Evolutionary conservation across 2,888 invertebrate species (phyloP).

Genomic region (Ennomos fuscantarius): DNA sequence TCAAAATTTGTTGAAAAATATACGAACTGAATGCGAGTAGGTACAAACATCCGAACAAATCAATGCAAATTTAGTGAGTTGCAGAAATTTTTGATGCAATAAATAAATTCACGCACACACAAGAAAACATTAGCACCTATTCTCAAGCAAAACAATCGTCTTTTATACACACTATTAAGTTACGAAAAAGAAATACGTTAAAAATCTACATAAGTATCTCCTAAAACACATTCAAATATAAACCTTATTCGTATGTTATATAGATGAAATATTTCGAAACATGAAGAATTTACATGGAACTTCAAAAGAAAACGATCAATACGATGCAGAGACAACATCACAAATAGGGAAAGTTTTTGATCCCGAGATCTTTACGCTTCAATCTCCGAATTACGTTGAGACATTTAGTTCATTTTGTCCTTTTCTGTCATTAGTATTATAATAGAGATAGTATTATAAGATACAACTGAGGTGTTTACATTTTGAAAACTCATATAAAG

Average conservation of each 20-base stretch:
- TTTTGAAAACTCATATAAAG: too few species aligned
- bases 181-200: conserved; percentile 57
- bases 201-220: conserved; percentile 45
- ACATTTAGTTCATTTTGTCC: conserved; percentile 1
- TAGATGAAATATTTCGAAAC: conserved; percentile 23
- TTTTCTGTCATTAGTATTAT: not conserved
- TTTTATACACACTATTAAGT: conserved; percentile 6
- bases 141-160: too few species aligned
- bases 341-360: conserved; percentile 29
- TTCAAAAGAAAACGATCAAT: conserved; percentile 60
- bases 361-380: conserved; percentile 19
- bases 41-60: too few species aligned
- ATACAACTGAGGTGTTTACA: too few species aligned
- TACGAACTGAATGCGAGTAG: too few species aligned
- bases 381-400: conserved; percentile 15
- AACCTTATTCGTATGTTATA: conserved; percentile 41
- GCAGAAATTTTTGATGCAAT: too few species aligned
- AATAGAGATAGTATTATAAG: too few species aligned
- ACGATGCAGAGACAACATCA: conserved; percentile 54
- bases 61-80: too few species aligned
- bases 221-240: conserved; percentile 31
- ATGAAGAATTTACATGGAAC: conserved; percentile 48
- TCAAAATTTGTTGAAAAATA: too few species aligned
- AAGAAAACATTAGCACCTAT: too few species aligned
- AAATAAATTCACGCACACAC: too few species aligned